These are phyloP conservation scores for Eubucco bourcierii DNA, from an alignment of 2,113 vertebrate species.

Conservation along the genomic window DNA sequence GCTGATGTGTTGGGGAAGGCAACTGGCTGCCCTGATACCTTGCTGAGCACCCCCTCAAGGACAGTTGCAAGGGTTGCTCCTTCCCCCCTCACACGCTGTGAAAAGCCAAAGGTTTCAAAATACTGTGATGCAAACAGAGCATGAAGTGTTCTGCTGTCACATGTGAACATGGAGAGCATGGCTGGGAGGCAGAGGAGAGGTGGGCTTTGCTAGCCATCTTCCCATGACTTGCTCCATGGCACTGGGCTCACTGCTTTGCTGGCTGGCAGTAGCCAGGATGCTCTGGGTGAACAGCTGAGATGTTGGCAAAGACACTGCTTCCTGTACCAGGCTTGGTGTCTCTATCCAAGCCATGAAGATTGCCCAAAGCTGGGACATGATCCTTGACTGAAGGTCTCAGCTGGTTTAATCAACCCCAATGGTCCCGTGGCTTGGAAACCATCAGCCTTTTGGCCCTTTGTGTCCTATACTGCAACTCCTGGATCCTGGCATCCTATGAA, in stretches of 20 bases:
- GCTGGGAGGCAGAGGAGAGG: neutral
- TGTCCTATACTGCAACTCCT: neutral
- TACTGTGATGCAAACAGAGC: neutral
- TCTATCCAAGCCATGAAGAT: neutral
- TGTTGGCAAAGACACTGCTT: neutral
- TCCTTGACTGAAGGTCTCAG: neutral
- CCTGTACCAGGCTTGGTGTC: neutral
- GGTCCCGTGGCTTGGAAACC: neutral
- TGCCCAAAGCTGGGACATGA: neutral
- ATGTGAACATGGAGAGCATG: neutral
- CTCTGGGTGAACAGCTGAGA: neutral
- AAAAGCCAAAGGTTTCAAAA: neutral
- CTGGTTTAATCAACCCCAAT: neutral
- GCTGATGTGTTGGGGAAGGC: neutral
- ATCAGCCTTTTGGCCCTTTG: neutral
- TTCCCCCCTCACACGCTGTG: too few relatives aligned
- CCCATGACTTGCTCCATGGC: neutral
- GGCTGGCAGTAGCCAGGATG: neutral
- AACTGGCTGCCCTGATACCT: neutral
- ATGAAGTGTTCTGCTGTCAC: fast-evolving
- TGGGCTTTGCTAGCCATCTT: neutral
- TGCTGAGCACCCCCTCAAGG: neutral
- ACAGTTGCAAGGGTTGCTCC: neutral
- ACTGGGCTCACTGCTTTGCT: neutral
- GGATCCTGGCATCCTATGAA: too few relatives aligned